Conservation (phyloP, 2,797 vertebrate genomes). For the Rousettus madagascariensis region DNA sequence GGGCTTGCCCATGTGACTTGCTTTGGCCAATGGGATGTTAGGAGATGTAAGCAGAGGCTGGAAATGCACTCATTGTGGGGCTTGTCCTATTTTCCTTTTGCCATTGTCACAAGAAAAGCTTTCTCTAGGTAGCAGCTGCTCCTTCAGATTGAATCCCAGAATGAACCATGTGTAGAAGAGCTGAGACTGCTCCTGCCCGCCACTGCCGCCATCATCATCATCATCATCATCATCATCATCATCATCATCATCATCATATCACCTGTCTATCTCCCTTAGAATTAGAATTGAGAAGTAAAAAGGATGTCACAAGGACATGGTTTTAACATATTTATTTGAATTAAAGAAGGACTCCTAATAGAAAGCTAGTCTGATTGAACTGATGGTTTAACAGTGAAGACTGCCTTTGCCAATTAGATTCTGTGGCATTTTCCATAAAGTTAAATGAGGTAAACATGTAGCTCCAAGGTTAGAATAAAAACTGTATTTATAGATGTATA, state of each 20-base stretch:
- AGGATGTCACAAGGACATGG: background rate
- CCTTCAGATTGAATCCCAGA: background rate
- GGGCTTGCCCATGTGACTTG: background rate
- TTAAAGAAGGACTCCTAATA: background rate
- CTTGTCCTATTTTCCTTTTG: background rate
- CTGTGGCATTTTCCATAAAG: background rate
- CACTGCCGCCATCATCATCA: background rate
- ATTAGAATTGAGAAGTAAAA: background rate
- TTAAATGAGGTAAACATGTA: background rate
- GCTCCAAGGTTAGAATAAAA: constrained; percentile 18
- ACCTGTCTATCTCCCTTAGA: background rate
- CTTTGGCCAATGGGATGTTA: background rate
- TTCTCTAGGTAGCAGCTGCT: background rate
- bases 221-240: background rate
- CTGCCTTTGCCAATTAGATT: background rate
- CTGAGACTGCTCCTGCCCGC: rapidly evolving
- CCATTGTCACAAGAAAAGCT: background rate
- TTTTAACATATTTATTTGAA: background rate
- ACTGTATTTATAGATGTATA: background rate
- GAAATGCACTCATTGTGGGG: background rate
- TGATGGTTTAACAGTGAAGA: background rate
- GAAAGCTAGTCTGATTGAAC: background rate
- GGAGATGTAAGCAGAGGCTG: background rate
- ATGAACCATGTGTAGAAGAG: background rate
- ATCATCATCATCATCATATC: background rate